These are phyloP conservation scores for Valencia hispanica DNA, from an alignment of 2,797 vertebrate species.

Conservation along the genomic window DNA sequence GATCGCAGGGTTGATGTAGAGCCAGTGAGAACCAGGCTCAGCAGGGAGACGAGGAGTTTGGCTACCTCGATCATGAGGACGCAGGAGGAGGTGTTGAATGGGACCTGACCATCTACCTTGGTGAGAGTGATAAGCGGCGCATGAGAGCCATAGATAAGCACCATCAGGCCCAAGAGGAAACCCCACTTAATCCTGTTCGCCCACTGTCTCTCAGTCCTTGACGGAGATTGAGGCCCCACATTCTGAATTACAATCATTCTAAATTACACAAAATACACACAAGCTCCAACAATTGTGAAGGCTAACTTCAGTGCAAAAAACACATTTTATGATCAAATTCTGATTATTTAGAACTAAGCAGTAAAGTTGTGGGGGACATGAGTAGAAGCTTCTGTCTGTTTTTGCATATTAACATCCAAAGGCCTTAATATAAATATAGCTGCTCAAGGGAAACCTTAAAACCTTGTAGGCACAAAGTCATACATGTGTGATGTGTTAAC, in stretches of 20 bases:
- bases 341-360: slow-evolving; percentile 1
- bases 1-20: slow-evolving; percentile 26
- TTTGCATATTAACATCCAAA: slow-evolving; percentile 13
- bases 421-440: slow-evolving; percentile 13
- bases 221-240: slow-evolving; percentile 47
- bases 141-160: slow-evolving; percentile 90
- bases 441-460: slow-evolving; percentile 40
- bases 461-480: slow-evolving; percentile 7
- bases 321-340: slow-evolving; percentile 24
- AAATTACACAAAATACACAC: slow-evolving; percentile 31
- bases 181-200: slow-evolving; percentile 78
- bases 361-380: neutral
- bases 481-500: neutral
- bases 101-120: slow-evolving; percentile 84
- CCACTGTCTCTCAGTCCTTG: slow-evolving; percentile 46
- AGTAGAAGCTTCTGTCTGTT: neutral
- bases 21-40: slow-evolving; percentile 70
- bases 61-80: slow-evolving; percentile 89
- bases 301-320: slow-evolving; percentile 32
- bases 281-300: slow-evolving; percentile 16
- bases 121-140: slow-evolving; percentile 89
- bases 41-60: slow-evolving; percentile 86
- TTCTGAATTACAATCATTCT: slow-evolving; percentile 80
- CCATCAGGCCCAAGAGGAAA: slow-evolving; percentile 84
- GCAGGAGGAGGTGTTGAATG: slow-evolving; percentile 88